Conservation (phyloP, 2,113 vertebrate genomes). For the Silurus asotus region DNA sequence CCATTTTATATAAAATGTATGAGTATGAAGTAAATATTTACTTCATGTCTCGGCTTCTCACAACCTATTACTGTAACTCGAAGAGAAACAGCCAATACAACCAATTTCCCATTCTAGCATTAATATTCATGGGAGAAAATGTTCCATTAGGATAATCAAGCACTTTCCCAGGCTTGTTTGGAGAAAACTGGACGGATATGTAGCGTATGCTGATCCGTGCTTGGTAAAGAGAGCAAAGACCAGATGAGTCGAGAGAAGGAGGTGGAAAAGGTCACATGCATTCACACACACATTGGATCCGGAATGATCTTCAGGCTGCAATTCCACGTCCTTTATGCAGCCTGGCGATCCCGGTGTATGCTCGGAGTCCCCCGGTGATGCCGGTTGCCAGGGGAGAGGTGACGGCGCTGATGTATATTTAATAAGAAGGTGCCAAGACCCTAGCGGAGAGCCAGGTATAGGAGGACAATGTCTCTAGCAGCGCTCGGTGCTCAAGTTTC, state of each 20-base stretch:
- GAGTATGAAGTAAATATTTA: slow-evolving; percentile 12
- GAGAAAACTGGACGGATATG: slow-evolving; percentile 46
- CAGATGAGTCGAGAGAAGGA: background rate
- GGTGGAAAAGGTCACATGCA: slow-evolving; percentile 13
- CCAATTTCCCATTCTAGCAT: slow-evolving; percentile 55
- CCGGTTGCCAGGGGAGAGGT: slow-evolving; percentile 60
- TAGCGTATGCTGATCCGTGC: slow-evolving; percentile 33
- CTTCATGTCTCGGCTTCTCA: slow-evolving; percentile 14
- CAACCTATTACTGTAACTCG: slow-evolving; percentile 21
- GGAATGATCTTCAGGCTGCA: background rate
- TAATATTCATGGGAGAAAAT: slow-evolving; percentile 59
- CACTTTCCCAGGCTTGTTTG: slow-evolving; percentile 53
- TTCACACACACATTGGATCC: slow-evolving; percentile 5
- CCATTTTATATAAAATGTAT: background rate
- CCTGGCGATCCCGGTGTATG: background rate
- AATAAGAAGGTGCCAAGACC: slow-evolving; percentile 70
- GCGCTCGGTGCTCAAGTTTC: slow-evolving; percentile 66
- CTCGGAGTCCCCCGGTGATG: slow-evolving; percentile 46
- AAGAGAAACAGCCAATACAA: slow-evolving; percentile 47
- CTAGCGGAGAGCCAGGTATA: slow-evolving; percentile 58
- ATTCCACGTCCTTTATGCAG: background rate
- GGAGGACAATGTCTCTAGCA: slow-evolving; percentile 65
- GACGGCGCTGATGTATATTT: slow-evolving; percentile 73
- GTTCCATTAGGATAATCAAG: slow-evolving; percentile 59
- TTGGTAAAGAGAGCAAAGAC: slow-evolving; percentile 18